phyloP scores from a whole-genome alignment of 2,888 invertebrate species.

The Scrobipalpa atriplicella region DNA sequence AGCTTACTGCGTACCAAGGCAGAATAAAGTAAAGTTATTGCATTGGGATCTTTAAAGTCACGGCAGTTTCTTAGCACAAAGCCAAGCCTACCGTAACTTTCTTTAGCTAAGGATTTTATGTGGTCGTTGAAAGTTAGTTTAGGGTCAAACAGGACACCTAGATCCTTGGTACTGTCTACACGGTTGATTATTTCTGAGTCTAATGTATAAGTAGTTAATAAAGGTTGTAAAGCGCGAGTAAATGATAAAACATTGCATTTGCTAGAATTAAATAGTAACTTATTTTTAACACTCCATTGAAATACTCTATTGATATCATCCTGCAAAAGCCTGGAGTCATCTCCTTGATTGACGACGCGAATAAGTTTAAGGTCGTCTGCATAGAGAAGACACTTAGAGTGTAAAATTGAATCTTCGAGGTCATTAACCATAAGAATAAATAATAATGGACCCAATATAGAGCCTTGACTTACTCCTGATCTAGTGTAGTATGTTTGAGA shows the following conservation, averaged over 20 bases:
- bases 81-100: too few relatives aligned
- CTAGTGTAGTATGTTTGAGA: too few relatives aligned
- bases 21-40: neutral
- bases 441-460: too few relatives aligned
- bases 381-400: neutral
- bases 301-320: neutral
- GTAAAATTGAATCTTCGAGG: neutral
- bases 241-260: neutral
- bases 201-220: neutral
- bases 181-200: neutral
- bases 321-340: too few relatives aligned
- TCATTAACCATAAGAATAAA: too few relatives aligned
- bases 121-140: neutral
- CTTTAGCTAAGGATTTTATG: too few relatives aligned
- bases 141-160: neutral
- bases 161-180: neutral
- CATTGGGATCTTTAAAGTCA: too few relatives aligned
- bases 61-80: too few relatives aligned
- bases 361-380: neutral
- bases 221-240: neutral
- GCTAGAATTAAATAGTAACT: neutral
- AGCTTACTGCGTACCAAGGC: too few relatives aligned
- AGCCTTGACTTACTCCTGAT: too few relatives aligned
- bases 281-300: neutral
- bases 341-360: neutral